Evolutionary conservation across 2,888 invertebrate species (phyloP), one percentile per base, ranked within the genome.

Genomic region (Plebejus argus): DNA sequence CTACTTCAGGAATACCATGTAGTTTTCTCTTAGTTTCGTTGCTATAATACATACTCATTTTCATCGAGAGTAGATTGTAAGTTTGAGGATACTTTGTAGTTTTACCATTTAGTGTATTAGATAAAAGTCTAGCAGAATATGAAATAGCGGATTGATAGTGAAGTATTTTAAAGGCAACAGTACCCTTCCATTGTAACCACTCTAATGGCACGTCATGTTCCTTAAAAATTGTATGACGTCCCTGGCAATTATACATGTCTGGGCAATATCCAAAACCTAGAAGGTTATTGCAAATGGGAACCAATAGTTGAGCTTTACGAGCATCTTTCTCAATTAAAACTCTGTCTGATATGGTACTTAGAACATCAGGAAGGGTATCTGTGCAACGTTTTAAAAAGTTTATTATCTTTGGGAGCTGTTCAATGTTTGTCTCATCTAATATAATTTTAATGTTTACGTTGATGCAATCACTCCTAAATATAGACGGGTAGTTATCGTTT

Each of bases 251-350:
- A 83, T 91, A 90, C 76, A 88, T 87, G 80, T 95, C 92, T 3
- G 91, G 90, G 84, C 97, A 97, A 77, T 91, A 89, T 6, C 97
- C 97, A 81, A 96, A 95, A 45, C 95, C 90, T 79, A 97, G 94
- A 4, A 97, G 83, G 78, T 90, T 94, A 23, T 94, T 89, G 84
- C 97, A 97, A 15, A 97, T 83, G 0, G 94, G 91, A 39, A 92
- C 87, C 18, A 89, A 84, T 0, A 83, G 85, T 77, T 88, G 81
- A 18, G 94, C 91, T 85, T 94, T 95, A 8, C 83, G 81, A 15
- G 89, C 85, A 81, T 95, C 95, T 81, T 91, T 89, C 71, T 88
- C 84, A 12, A 81, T 82, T 74, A 91, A 82, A 76, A 95, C 86
- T 23, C 85, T 86, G 8, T 85, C 81, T 18, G 91, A 88, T 74